Evolutionary conservation across 2,888 invertebrate genomes (phyloP).

Genomic region (Nowickia ferox): DNA sequence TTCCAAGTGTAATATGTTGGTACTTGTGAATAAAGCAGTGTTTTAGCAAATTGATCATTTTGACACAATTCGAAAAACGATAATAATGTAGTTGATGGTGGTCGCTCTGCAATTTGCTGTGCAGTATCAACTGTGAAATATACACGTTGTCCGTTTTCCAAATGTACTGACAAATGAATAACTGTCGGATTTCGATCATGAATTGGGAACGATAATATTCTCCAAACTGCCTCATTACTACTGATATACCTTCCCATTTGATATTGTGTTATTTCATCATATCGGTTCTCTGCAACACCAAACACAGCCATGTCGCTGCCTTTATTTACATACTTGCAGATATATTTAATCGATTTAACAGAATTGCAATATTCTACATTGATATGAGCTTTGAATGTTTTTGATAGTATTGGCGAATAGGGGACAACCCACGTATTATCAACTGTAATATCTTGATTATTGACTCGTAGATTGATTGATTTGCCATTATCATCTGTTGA

Average conservation of each 20-base stretch:
- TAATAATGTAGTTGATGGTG: constrained; percentile 16
- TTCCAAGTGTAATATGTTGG: constrained; percentile 75
- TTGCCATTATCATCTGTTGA: constrained; percentile 56
- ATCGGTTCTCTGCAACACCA: background rate
- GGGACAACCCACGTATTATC: constrained; percentile 66
- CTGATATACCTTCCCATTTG: constrained; percentile 73
- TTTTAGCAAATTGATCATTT: constrained; percentile 4
- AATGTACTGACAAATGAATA: constrained; percentile 18
- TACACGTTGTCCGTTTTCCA: constrained; percentile 71
- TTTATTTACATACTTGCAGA: constrained; percentile 32
- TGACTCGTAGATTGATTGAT: constrained; percentile 30
- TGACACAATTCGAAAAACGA: constrained; percentile 6
- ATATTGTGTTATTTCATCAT: constrained; percentile 53
- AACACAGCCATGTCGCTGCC: constrained; percentile 17
- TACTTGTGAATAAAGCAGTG: constrained; percentile 76
- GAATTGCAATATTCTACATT: constrained; percentile 23
- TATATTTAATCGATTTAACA: too few species aligned
- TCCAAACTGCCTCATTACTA: constrained; percentile 64
- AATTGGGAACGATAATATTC: constrained; percentile 59
- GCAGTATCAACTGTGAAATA: too few species aligned
- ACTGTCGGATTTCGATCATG: constrained; percentile 49
- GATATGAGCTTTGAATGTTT: constrained; percentile 45
- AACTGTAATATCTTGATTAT: constrained; percentile 13
- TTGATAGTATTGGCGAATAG: constrained; percentile 61
- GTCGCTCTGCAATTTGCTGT: too few species aligned